Percentiles rank a stretch among this genome's conserved stretches.
phyloP scores from a whole-genome alignment of 2,113 vertebrate genomes.

The Columba livia region DNA sequence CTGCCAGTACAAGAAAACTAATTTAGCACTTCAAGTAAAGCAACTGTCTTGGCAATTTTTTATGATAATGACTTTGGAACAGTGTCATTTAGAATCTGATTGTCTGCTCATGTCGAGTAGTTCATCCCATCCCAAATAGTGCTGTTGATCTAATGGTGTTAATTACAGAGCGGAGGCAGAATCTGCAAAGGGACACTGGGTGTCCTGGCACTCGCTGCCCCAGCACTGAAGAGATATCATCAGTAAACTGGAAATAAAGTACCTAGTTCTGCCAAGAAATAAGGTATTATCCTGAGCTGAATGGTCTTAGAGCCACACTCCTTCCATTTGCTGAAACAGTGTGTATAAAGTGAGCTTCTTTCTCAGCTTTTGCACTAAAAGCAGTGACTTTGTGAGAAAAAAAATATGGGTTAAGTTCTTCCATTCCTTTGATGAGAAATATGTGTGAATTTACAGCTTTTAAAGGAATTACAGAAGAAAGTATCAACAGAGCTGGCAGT shows the following conservation, averaged over 20 bases:
- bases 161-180: neutral
- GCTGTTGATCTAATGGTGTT: neutral
- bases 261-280: neutral
- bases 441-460: neutral
- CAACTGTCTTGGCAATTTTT: constrained; percentile 10
- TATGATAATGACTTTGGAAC: constrained; percentile 42
- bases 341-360: neutral
- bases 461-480: neutral
- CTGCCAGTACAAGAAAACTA: constrained; percentile 26
- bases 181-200: neutral
- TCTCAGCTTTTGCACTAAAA: neutral
- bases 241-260: neutral
- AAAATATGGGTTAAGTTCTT: neutral
- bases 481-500: neutral
- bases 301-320: neutral
- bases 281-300: neutral
- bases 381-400: neutral
- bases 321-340: neutral
- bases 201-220: neutral
- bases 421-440: neutral
- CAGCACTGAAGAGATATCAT: neutral
- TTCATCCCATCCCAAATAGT: neutral
- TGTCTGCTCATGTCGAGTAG: neutral
- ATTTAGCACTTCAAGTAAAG: constrained; percentile 59
- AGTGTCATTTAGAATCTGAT: constrained; percentile 29